Evolutionary conservation across 2,888 invertebrate genomes (phyloP), one percentile per base, ranked within the genome.

Genomic region (Microctonus aethiopoides): DNA sequence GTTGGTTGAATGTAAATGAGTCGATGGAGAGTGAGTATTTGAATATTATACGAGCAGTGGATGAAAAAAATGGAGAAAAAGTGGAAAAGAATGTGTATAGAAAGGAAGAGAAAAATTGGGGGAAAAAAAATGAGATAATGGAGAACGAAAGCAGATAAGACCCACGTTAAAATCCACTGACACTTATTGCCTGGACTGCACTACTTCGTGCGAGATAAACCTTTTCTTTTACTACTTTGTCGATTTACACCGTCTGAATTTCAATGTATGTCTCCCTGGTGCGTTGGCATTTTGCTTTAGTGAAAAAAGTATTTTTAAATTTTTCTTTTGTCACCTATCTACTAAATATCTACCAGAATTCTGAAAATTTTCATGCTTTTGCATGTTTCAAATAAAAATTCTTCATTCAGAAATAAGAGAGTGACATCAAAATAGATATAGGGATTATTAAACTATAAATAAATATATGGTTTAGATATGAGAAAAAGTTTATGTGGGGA

Each of bases 141-240:
- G 26, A 22, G 36, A 68, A 7, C 36, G 36, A 10, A 51, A 41
- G 29, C 7, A 41, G 46, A 61, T 60, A 20, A 36, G 66, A 60
- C 68, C 70, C 77, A 75, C 76, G 80, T 76, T 78, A 74, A 74
- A 75, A 20, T 20, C 75, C 74, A 74, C 71, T 81, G 82, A 82
- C 82, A 80, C 77, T 82, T 82, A 82, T 82, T 82, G 80, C 80
- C 61, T 68, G 60, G 65, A 67, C 72, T 74, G 68, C 46, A 9
- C 34, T 62, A 54, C 41, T 36, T 59, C 13, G 56, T 24, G 70
- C 64, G 46, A 64, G 54, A 36, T 62, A 63, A 24, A 52, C 34
- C 57, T 32, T 59, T 69, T 73, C 63, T 66, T 24, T 59, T 22
- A 51, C 59, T 4, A n/a, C 29, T 29, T 34, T 34, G 24, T 68